Evolutionary conservation across 2,888 invertebrate species (phyloP).

Genomic region (Chrysodeixis includens): DNA sequence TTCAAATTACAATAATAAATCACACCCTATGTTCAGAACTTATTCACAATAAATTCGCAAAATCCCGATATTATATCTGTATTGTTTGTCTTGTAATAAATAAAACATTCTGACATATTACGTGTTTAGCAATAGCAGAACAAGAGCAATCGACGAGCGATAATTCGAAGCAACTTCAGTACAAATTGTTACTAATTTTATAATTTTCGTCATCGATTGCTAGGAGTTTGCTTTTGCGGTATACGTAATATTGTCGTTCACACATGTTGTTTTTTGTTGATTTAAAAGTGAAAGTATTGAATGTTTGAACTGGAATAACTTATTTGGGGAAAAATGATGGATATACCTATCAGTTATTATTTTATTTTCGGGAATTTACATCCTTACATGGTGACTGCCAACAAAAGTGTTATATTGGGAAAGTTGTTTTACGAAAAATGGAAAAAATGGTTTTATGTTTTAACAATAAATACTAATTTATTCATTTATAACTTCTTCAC

Average conservation of each 20-base stretch:
- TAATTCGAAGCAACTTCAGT: too few relatives aligned
- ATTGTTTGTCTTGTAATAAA: constrained; percentile 49
- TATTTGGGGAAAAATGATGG: constrained; percentile 3
- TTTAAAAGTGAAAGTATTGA: constrained; percentile 38
- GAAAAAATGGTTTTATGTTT: too few relatives aligned
- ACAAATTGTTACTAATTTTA: too few relatives aligned
- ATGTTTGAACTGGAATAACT: constrained; percentile 19
- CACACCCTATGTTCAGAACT: constrained; percentile 45
- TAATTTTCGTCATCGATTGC: too few relatives aligned
- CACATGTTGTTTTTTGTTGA: constrained; percentile 19
- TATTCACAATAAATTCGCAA: constrained; percentile 47
- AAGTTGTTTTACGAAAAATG: too few relatives aligned
- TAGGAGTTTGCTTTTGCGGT: too few relatives aligned
- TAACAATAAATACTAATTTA: too few relatives aligned
- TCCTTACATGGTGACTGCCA: not conserved
- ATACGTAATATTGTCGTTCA: too few relatives aligned
- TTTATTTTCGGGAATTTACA: not conserved
- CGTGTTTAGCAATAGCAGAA: too few relatives aligned
- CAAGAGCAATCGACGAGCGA: too few relatives aligned
- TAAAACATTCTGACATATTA: constrained; percentile 50
- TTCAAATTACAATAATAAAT: constrained; percentile 45
- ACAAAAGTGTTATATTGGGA: not conserved
- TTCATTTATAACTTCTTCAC: too few relatives aligned
- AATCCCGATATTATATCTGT: constrained; percentile 20
- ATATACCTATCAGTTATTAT: not conserved